Evolutionary conservation across 2,888 invertebrate species (phyloP), one percentile per base, ranked within the genome.

Genomic region (Tenthredo distinguenda): DNA sequence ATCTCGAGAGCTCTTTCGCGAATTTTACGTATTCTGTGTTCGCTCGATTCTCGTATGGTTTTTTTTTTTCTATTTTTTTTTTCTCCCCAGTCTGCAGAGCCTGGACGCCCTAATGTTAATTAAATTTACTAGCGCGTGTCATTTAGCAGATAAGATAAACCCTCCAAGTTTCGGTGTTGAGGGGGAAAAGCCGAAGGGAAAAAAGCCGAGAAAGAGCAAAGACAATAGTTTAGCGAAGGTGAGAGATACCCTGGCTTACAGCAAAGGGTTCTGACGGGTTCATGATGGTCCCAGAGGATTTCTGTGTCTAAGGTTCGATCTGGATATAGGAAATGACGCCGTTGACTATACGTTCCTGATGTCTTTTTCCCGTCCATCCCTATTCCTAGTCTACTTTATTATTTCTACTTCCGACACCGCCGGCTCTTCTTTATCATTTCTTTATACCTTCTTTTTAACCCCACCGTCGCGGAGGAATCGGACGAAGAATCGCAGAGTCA

Each of bases 261-360:
- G 58, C 37, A 62, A 81, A 58, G 58, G 79, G 40, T 81, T 58
- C 62, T n/a, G 62, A 81, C 62, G 37, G 81, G 62, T 81, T 81
- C n/a, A 62, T 21, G 58, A 58, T 18, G 37, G 81, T 81, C 81
- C 81, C 81, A 81, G 21, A 21, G 81, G 81, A 34, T 18, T 58
- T 12, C 58, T 62, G 37, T 21, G 58, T 62, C 4, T 26, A 40
- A 62, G 81, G 81, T 81, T 62, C 62, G 31, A 77, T 77, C 50
- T n/a, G 21, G 62, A 62, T 58, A 62, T 58, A 26, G 18, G 40
- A 26, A 81, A 62, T 81, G 58, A 81, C 79, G 21, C n/a, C 62
- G n/a, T 81, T n/a, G 37, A 58, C 81, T 40, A 40, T 40, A 40
- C 37, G 6, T 26, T 58, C 62, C 62, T 62, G 2, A 40, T 62